Evolutionary conservation across 2,888 invertebrate species (phyloP).

Genomic region (Cacoxenus indagator): DNA sequence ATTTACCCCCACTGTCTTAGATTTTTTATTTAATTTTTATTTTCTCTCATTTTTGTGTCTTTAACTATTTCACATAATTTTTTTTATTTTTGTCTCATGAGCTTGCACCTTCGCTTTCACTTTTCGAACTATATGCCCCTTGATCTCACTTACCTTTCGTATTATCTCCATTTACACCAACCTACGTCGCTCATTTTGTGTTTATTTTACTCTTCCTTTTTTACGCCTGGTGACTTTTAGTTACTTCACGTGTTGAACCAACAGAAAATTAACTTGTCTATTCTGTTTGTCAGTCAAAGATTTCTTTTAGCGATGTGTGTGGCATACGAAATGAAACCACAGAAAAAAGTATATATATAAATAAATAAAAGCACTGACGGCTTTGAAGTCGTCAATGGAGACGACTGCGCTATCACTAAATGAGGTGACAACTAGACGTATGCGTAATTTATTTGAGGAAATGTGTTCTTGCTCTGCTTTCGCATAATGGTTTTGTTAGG

Average conservation of each 20-base stretch:
- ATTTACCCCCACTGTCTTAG: no score
- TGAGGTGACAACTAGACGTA: neutral
- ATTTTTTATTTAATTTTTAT: no score
- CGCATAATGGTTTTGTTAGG: neutral
- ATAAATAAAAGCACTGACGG: no score
- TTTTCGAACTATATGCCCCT: neutral
- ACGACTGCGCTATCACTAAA: slow-evolving; percentile 2
- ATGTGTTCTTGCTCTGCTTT: neutral
- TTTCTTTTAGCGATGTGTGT: slow-evolving; percentile 14
- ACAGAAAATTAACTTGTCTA: slow-evolving; percentile 62
- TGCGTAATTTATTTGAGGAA: neutral
- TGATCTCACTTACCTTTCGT: neutral
- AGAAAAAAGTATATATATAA: no score
- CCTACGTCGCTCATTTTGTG: no score
- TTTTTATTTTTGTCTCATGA: no score
- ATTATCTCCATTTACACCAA: slow-evolving; percentile 21
- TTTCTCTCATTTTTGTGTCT: no score
- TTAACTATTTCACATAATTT: no score
- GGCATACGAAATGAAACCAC: slow-evolving; percentile 1
- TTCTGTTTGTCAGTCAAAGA: slow-evolving; percentile 36
- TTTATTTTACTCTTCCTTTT: neutral
- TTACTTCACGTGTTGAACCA: slow-evolving; percentile 40
- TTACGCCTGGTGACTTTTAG: neutral
- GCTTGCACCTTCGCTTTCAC: no score
- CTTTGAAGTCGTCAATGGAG: no score